phyloP scores from a whole-genome alignment of 2,797 vertebrate species.

The Artibeus lituratus region DNA sequence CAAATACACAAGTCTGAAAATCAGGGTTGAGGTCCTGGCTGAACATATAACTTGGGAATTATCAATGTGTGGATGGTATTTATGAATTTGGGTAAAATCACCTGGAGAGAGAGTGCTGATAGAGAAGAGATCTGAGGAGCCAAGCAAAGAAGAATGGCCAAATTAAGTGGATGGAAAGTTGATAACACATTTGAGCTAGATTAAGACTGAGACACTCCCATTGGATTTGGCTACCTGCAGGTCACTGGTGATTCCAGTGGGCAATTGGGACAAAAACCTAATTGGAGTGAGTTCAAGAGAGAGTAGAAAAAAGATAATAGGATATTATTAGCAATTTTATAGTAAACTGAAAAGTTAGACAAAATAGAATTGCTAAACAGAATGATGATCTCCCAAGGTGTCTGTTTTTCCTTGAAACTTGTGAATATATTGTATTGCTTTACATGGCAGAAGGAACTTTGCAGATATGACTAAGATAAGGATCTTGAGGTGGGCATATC shows the following conservation, averaged over 20 bases:
- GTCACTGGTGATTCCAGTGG: neutral
- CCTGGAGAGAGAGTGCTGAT: neutral
- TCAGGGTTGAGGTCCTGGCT: neutral
- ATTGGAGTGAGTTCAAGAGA: neutral
- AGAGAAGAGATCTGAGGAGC: neutral
- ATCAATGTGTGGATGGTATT: neutral
- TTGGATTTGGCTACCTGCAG: neutral
- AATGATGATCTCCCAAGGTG: neutral
- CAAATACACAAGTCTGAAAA: neutral
- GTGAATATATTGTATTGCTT: neutral
- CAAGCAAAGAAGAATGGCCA: neutral
- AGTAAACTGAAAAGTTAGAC: neutral
- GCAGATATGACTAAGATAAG: neutral
- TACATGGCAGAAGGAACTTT: neutral
- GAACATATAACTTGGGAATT: neutral
- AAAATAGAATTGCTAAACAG: neutral
- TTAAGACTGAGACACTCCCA: neutral
- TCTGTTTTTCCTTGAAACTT: neutral
- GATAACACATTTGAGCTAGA: neutral
- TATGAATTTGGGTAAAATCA: neutral
- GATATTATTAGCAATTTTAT: neutral
- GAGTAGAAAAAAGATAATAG: neutral
- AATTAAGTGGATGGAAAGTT: neutral
- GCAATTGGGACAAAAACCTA: neutral
- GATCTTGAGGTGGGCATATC: neutral